Evolutionary conservation across 2,113 vertebrate species (phyloP).

Genomic region (Syrrhaptes paradoxus): DNA sequence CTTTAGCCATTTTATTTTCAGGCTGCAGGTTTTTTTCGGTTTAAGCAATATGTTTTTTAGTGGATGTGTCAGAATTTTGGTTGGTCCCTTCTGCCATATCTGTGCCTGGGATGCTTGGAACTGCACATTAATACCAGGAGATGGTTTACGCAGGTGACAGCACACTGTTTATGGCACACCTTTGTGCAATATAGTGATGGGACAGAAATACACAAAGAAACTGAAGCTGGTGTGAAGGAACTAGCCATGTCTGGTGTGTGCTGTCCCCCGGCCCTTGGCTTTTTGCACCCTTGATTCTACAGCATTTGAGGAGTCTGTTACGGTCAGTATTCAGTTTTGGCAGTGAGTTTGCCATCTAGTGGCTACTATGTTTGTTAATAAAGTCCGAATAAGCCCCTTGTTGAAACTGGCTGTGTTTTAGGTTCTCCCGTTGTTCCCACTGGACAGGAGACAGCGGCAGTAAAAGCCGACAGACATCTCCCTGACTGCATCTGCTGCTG

Average conservation of each 20-base stretch:
- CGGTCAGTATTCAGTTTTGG: neutral
- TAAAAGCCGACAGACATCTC: neutral
- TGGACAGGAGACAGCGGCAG: neutral
- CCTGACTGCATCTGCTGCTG: neutral
- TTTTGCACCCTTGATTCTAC: neutral
- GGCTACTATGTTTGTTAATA: neutral
- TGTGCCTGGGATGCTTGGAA: neutral
- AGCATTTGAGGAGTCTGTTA: neutral
- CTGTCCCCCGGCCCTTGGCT: neutral
- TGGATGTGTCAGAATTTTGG: slow-evolving; percentile 25
- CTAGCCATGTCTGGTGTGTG: neutral
- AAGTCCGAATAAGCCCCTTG: neutral
- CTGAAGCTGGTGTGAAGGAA: neutral
- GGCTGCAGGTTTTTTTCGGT: neutral
- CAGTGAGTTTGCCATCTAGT: slow-evolving; percentile 69
- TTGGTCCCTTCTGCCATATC: slow-evolving; percentile 1
- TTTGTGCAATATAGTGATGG: neutral
- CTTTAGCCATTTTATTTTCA: slow-evolving; percentile 13
- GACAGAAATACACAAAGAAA: neutral
- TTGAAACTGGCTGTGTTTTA: neutral
- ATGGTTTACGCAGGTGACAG: neutral
- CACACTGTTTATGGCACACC: neutral
- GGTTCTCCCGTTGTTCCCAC: neutral
- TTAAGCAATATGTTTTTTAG: slow-evolving; percentile 28
- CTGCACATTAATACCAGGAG: neutral